These are phyloP conservation scores for Pempheris klunzingeri DNA, from an alignment of 2,797 vertebrate species.

Conservation along the genomic window DNA sequence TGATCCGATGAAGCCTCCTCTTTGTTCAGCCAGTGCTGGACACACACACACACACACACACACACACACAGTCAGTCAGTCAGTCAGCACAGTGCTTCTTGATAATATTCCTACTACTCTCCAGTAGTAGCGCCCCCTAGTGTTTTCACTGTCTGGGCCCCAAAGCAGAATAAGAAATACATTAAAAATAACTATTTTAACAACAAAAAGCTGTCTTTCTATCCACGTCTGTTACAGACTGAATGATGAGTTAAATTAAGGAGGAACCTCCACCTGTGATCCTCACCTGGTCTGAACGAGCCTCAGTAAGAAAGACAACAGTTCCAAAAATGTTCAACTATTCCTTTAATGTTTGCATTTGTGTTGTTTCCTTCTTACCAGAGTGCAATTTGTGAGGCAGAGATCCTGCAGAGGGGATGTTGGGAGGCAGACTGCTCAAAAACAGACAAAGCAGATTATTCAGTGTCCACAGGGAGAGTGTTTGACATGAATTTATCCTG, in stretches of 20 bases:
- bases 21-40: slow-evolving; percentile 47
- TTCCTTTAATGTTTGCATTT: neutral
- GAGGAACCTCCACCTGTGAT: neutral
- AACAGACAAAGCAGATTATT: neutral
- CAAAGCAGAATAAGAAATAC: too few relatives aligned
- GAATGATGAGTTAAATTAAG: too few relatives aligned
- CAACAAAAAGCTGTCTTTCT: too few relatives aligned
- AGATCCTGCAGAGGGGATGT: slow-evolving; percentile 13
- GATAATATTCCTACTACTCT: too few relatives aligned
- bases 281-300: neutral
- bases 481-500: neutral
- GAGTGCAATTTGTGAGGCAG: slow-evolving; percentile 54
- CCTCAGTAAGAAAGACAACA: neutral
- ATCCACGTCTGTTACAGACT: too few relatives aligned
- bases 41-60: slow-evolving; percentile 25
- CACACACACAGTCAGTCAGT: slow-evolving; percentile 22
- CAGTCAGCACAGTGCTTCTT: neutral
- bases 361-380: slow-evolving; percentile 44
- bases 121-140: neutral
- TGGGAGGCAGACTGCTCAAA: slow-evolving; percentile 48
- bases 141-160: neutral
- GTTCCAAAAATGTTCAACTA: neutral
- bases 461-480: neutral
- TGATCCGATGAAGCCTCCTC: slow-evolving; percentile 64
- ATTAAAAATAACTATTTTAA: too few relatives aligned